phyloP scores from a whole-genome alignment of 2,113 vertebrate species.

The Anhinga anhinga region DNA sequence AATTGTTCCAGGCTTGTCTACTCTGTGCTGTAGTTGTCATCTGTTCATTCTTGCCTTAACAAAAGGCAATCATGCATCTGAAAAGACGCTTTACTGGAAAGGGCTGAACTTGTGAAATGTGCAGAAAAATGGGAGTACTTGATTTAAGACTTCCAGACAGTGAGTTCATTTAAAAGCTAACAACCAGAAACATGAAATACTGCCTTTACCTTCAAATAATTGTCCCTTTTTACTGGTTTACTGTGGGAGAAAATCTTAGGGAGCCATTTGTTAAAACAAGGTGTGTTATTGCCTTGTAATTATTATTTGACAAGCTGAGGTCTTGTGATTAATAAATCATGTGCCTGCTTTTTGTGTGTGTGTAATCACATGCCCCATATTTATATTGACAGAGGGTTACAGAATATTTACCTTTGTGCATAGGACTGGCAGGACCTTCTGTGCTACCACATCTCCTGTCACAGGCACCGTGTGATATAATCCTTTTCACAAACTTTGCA shows the following conservation, averaged over 20 bases:
- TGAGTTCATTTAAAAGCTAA: constrained; percentile 15
- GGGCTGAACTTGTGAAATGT: constrained; percentile 32
- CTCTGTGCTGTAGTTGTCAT: constrained; percentile 7
- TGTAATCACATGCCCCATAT: constrained; percentile 35
- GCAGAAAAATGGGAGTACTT: constrained; percentile 3
- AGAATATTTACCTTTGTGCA: constrained; percentile 44
- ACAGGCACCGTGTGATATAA: background rate
- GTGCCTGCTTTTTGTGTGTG: constrained; percentile 10
- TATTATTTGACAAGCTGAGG: constrained; percentile 46
- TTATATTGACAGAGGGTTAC: constrained; percentile 30
- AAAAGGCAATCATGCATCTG: constrained; percentile 1
- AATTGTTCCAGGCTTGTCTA: constrained; percentile 26
- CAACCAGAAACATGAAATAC: background rate
- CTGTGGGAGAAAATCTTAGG: constrained; percentile 16
- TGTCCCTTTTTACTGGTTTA: background rate
- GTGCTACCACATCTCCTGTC: background rate
- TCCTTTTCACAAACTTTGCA: background rate
- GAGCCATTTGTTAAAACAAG: constrained; percentile 24
- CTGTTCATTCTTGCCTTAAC: constrained; percentile 57
- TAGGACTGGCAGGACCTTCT: constrained; percentile 13
- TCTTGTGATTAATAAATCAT: constrained; percentile 50
- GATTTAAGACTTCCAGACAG: constrained; percentile 5
- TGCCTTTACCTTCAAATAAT: background rate
- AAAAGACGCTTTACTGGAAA: constrained; percentile 10
- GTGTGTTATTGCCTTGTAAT: constrained; percentile 51